A percentile compares a stretch with the other conserved stretches of the same genome.
These are phyloP conservation scores for Ramphastos sulfuratus DNA, from an alignment of 2,113 vertebrate genomes.

Conservation along the genomic window DNA sequence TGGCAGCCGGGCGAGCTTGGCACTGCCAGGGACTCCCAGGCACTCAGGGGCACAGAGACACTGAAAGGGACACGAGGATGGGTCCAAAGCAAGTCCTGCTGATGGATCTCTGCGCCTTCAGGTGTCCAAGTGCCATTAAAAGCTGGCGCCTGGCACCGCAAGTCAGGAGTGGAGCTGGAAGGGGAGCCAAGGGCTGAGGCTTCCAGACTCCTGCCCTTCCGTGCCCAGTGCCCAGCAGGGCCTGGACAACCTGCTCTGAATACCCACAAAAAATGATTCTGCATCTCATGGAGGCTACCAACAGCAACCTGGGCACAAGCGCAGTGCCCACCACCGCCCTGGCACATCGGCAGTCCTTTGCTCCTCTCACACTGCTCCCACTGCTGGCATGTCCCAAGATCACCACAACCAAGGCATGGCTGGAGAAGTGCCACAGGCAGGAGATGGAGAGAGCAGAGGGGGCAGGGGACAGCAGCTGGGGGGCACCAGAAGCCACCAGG, in stretches of 20 bases:
- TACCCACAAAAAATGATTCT: background rate
- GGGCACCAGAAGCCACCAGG: background rate
- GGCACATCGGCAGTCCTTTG: background rate
- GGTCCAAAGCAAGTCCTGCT: background rate
- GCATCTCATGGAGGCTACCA: accelerated
- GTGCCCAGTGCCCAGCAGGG: background rate
- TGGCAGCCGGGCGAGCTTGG: background rate
- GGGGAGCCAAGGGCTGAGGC: background rate
- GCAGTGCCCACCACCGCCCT: background rate
- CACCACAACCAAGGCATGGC: background rate
- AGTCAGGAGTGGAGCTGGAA: background rate
- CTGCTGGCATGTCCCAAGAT: background rate
- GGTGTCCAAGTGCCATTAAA: conserved; percentile 33
- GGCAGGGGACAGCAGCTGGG: background rate
- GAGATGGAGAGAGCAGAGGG: background rate
- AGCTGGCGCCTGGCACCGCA: background rate
- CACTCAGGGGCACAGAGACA: background rate
- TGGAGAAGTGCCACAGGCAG: background rate
- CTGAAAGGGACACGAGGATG: background rate
- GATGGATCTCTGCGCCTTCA: background rate
- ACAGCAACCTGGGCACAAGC: accelerated
- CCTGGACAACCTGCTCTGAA: background rate
- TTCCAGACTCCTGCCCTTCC: background rate
- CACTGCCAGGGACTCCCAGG: background rate
- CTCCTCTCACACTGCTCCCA: background rate